Conservation (phyloP, 1,140 invertebrate species). For the Sarcophaga bullata region DNA sequence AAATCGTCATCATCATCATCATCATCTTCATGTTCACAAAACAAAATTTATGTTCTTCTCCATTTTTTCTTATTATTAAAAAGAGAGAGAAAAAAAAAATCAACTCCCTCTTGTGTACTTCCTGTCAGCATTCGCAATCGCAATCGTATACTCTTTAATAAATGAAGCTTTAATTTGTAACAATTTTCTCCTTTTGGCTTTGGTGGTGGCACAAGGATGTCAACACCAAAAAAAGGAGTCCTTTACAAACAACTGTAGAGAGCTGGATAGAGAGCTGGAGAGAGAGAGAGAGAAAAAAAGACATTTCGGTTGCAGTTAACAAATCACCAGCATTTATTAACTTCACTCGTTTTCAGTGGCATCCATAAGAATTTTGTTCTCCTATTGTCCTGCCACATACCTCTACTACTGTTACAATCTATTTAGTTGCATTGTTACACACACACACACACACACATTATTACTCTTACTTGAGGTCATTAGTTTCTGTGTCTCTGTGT, state of each 20-base stretch:
- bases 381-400: background rate
- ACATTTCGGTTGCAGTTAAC: slow-evolving; percentile 28
- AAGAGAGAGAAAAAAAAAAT: background rate
- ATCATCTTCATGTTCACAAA: background rate
- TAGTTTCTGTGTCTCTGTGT: background rate
- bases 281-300: background rate
- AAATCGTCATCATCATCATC: background rate
- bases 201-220: background rate
- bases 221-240: background rate
- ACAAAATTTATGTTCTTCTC: slow-evolving; percentile 9
- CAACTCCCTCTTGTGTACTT: background rate
- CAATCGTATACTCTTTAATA: background rate
- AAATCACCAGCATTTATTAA: slow-evolving; percentile 40
- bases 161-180: slow-evolving; percentile 40
- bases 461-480: slow-evolving; percentile 7
- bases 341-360: background rate
- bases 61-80: too few relatives aligned
- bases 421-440: background rate
- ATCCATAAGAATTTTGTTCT: background rate
- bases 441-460: background rate
- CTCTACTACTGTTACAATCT: background rate
- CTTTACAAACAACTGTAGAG: too few relatives aligned
- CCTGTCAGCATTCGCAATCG: background rate
- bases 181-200: slow-evolving; percentile 34
- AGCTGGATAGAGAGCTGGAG: too few relatives aligned